Evolutionary conservation across 2,113 vertebrate species (phyloP), one percentile per base, ranked within the genome.

Genomic region (Oncorhynchus nerka): DNA sequence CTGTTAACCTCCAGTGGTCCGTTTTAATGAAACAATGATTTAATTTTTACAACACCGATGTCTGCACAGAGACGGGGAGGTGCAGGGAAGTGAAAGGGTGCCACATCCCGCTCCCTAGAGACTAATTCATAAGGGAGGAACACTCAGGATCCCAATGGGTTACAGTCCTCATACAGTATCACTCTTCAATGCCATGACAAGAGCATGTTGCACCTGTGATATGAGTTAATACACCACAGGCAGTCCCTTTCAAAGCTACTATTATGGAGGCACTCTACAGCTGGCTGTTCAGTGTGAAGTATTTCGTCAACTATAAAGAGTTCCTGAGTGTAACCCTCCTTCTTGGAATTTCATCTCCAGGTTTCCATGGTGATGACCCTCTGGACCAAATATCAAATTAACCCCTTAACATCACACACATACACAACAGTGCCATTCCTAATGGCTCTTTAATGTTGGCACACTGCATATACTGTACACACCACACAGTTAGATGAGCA

Each of bases 41-140:
- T 62, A 1, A 51, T 81, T 70, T 74, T 76, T 69, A 77, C 79
- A 81, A 81, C 79, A 77, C 75, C 71, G 74, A 81, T 57, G 75
- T 73, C 79, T 77, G 30, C 66, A 34, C 34, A 34, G 34, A 34
- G 34, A 7, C 20, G 28, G 69, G 34, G 20, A 28, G 24, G 66
- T 59, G 20, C 57, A 59, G 20, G 4, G 16, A 22, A 22, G 59
- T 7, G 19, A 22, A 69, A n/a, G 39, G 39, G 39, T 8, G 72
- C 24, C 24, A 39, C 4, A 22, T 8, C 65, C 19, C 8, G 34
- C 48, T 20, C 28, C 16, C 51, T 55, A 39, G 4, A 74, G 45
- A 55, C 19, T 4, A n/a, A 32, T 59, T 45, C 73, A 28, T 22
- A 62, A 45, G 39, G 39, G 39, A 32, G 61, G 66, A 74, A 78